Base-by-base conservation (phyloP, 2,113 vertebrate genomes). In the Sinocyclocheilus rhinocerous region DNA sequence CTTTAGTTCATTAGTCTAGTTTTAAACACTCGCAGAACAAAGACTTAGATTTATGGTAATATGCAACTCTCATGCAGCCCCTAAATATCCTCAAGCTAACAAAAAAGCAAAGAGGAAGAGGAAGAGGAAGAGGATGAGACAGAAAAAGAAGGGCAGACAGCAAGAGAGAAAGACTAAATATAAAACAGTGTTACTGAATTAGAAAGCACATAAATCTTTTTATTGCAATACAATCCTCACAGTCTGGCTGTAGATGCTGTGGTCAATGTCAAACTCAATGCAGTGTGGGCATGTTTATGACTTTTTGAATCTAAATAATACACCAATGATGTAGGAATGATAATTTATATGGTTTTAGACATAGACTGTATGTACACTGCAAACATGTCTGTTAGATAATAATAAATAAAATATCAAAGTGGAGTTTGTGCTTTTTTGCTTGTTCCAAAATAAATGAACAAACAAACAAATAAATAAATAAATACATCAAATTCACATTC, bases 31-130 rank as follows among this genome's bases (percentile, higher is more conserved):
- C 18, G 16, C 20, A 18, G 22, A 48, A 24, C 57, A 63, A n/a
- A 80, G 10, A 57, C 26, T 33, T 33, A 15, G 33, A 63, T 80
- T 80, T 24, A 80, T 80, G 36, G 6, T 39, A 22, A 18, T 16
- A 67, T 12, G 16, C 8, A 39, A 42, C 6, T 24, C 57, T 42
- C 70, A 42, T 20, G 4, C n/a, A 55, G 24, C 6, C 42, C 24
- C 16, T 77, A 80, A 80, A 80, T 63, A 42, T 80, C 12, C 22
- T 63, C n/a, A 33, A 33, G 18, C 39, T 85, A 67, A 75, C 76
- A 77, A n/a, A 73, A 73, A 36, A 33, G 6, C 18, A 20, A 20
- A 42, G 63, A 20, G n/a, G 39, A 42, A 55, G 36, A 42, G 83
- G 50, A 20, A 42, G 63, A 20, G n/a, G 57, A 36, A 45, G 20